Evolutionary conservation across 1,140 invertebrate genomes (phyloP).

Genomic region (Musca vetustissima): DNA sequence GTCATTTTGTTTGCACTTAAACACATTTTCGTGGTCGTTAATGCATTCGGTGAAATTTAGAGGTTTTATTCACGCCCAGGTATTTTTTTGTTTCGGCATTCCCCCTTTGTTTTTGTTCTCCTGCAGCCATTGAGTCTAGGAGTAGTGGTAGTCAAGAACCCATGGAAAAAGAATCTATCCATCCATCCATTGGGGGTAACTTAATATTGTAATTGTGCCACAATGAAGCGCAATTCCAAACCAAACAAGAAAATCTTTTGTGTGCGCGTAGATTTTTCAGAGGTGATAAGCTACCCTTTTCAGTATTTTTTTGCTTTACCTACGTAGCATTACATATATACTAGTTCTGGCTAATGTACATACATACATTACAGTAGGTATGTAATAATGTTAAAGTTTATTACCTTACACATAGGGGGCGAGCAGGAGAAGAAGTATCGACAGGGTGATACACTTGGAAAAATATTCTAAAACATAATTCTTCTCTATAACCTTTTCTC

Average conservation of each 20-base stretch:
- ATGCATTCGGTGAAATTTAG: constrained; percentile 3
- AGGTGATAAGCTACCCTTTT: constrained; percentile 43
- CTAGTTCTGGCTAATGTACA: no score
- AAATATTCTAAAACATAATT: no score
- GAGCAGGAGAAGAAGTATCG: no score
- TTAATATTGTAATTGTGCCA: constrained; percentile 56
- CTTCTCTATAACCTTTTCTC: no score
- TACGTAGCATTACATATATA: background rate
- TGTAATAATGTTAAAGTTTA: no score
- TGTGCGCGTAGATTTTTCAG: constrained; percentile 48
- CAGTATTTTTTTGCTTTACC: background rate
- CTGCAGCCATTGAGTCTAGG: no score
- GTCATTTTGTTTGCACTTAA: constrained; percentile 22
- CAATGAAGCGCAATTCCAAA: constrained; percentile 51
- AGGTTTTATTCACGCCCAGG: constrained; percentile 14
- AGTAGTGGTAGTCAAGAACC: no score
- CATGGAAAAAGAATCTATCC: no score
- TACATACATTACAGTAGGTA: background rate
- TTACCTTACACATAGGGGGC: no score
- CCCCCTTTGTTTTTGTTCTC: no score
- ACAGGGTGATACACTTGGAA: no score
- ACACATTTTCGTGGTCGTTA: constrained; percentile 5
- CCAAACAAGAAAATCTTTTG: background rate
- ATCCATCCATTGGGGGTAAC: constrained; percentile 37
- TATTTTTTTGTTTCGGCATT: background rate